Conservation (phyloP, 2,113 vertebrate genomes). For the Mystacornis crossleyi region DNA sequence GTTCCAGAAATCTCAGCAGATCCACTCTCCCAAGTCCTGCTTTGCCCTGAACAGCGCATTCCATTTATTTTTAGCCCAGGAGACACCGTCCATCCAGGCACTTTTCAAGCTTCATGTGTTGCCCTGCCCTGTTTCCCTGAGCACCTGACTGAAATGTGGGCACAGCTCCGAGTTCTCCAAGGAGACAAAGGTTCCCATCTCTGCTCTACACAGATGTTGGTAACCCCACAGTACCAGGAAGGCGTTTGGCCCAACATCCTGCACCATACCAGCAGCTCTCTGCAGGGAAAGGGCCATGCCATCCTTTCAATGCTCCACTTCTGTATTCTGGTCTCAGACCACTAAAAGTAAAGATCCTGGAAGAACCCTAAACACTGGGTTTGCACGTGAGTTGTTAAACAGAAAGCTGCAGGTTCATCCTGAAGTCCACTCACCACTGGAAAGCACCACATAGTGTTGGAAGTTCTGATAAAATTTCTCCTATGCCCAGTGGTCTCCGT, state of each 20-base stretch:
- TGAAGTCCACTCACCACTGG: rapidly evolving
- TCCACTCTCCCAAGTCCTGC: background rate
- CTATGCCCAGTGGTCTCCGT: rapidly evolving
- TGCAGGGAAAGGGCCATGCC: background rate
- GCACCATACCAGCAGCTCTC: background rate
- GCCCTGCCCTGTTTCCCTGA: background rate
- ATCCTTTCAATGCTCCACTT: background rate
- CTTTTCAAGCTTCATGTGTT: background rate
- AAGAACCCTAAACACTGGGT: background rate
- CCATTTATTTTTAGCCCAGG: constrained; percentile 8
- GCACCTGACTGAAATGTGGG: background rate
- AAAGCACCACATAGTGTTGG: rapidly evolving
- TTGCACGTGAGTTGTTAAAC: background rate
- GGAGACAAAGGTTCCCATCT: background rate
- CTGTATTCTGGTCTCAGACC: too few relatives aligned
- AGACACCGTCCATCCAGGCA: background rate
- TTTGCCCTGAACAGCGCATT: background rate
- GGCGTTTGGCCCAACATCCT: background rate
- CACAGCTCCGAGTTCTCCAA: background rate
- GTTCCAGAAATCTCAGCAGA: background rate
- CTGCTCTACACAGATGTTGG: rapidly evolving
- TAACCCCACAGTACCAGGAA: rapidly evolving
- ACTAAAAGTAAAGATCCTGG: background rate
- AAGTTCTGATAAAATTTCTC: background rate
- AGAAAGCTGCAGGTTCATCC: background rate